Evolutionary conservation across 2,797 vertebrate genomes (phyloP).

Genomic region (Aselliscus stoliczkanus): DNA sequence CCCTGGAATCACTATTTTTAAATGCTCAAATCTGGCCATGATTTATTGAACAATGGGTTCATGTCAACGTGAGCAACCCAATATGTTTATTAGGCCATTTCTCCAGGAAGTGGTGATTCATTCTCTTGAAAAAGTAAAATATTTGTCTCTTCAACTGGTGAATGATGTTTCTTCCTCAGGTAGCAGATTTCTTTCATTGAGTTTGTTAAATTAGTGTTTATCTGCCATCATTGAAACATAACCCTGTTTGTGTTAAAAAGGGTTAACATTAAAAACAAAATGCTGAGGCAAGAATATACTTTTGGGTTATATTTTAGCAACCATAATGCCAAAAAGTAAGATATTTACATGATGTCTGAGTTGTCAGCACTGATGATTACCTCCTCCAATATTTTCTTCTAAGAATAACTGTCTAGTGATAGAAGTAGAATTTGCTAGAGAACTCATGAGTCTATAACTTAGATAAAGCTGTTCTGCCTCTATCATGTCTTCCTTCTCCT

Average conservation of each 20-base stretch:
- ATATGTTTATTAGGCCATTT: slow-evolving; percentile 45
- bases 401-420: neutral
- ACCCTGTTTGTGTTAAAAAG: too few species aligned
- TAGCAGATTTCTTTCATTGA: slow-evolving; percentile 19
- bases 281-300: neutral
- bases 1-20: slow-evolving; percentile 23
- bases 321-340: neutral
- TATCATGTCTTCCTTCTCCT: neutral
- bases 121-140: slow-evolving; percentile 15
- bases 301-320: slow-evolving; percentile 20
- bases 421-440: neutral
- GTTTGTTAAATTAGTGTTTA: slow-evolving; percentile 39
- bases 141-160: neutral
- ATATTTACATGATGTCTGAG: neutral
- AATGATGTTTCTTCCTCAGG: slow-evolving; percentile 14
- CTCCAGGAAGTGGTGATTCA: slow-evolving; percentile 12
- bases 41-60: slow-evolving; percentile 45
- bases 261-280: neutral
- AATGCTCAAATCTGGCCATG: neutral
- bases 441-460: neutral
- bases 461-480: neutral
- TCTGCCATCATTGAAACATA: slow-evolving; percentile 4
- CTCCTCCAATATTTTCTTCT: neutral
- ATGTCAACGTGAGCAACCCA: neutral
- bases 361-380: neutral